Percentiles rank a stretch among this genome's conserved stretches.
phyloP scores from a whole-genome alignment of 2,888 invertebrate genomes.

The Priocnemis perturbator region DNA sequence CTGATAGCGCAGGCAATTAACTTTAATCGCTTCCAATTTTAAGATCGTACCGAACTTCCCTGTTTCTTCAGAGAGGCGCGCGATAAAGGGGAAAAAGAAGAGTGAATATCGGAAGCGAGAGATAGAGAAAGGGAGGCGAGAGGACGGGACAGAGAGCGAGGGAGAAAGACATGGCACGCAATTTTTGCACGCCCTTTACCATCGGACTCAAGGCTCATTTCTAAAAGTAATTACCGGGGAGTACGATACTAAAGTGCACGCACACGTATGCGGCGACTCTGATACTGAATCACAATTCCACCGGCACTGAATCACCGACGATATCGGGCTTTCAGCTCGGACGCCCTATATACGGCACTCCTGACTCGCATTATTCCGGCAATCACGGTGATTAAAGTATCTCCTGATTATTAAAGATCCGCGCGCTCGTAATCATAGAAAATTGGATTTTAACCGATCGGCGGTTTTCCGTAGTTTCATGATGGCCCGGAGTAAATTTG shows the following conservation, averaged over 20 bases:
- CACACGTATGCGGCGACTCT: constrained; percentile 4
- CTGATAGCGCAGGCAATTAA: constrained; percentile 53
- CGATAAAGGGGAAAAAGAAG: not conserved
- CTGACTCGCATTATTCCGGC: constrained; percentile 25
- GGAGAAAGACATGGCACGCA: constrained; percentile 13
- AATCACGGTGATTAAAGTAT: constrained; percentile 36
- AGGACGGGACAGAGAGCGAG: constrained; percentile 4
- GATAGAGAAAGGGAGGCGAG: constrained; percentile 6
- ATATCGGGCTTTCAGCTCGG: constrained; percentile 12
- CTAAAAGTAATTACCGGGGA: constrained; percentile 50
- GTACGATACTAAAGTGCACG: constrained; percentile 20
- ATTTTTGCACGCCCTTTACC: constrained; percentile 44
- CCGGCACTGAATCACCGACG: constrained; percentile 36
- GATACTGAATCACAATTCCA: constrained; percentile 33
- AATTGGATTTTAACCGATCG: constrained; percentile 32
- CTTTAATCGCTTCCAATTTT: constrained; percentile 55
- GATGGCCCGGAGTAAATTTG: not conserved
- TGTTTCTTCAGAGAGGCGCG: constrained; percentile 10
- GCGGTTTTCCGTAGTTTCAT: not conserved
- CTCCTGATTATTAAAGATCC: constrained; percentile 33
- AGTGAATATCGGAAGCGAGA: not conserved
- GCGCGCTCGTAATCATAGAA: constrained; percentile 30
- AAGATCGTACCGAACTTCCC: constrained; percentile 17
- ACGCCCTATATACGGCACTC: constrained; percentile 33
- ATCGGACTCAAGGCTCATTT: constrained; percentile 44